These are phyloP conservation scores for human DNA, from an alignment of 2,113 vertebrate genomes.

Conservation along the genomic window GRCh38 chr4:95675001-95675500, in stretches of 20 bases:
- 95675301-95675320: background rate
- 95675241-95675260: background rate
- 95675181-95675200: background rate
- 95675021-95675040: background rate
- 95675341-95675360: background rate
- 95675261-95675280: background rate
- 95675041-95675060: background rate
- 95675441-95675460: background rate
- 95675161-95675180: background rate
- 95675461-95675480: background rate
- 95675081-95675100: background rate
- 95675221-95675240: background rate
- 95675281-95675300: background rate
- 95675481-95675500: background rate
- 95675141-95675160: background rate
- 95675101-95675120: background rate
- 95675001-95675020: background rate
- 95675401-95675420: background rate
- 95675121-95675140: background rate
- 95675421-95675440: slow-evolving; percentile 4
- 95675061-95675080: background rate
- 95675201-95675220: background rate
- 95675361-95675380: background rate
- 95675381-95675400: background rate
- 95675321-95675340: background rate